These are phyloP conservation scores for Drosophila sordidapex DNA, from an alignment of 2,888 invertebrate species.

Conservation along the genomic window DNA sequence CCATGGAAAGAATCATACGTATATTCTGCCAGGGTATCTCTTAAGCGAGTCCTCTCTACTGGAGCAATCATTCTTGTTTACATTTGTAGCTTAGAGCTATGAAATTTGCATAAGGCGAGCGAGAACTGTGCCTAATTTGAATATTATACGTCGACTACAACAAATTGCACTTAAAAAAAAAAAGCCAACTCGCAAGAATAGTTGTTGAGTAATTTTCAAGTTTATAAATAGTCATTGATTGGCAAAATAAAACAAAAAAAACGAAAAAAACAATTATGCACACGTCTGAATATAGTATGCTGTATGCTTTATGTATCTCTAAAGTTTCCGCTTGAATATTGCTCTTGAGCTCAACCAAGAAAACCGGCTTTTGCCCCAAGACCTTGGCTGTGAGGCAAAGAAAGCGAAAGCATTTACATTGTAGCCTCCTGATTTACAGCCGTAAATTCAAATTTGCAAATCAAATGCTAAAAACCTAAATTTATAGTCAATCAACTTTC, in stretches of 20 bases:
- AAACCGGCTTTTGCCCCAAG: constrained; percentile 30
- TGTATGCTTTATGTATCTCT: constrained; percentile 13
- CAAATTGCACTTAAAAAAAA: constrained; percentile 39
- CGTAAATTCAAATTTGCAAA: constrained; percentile 14
- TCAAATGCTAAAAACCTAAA: constrained; percentile 2
- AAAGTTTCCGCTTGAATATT: constrained; percentile 1
- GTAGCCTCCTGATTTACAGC: constrained; percentile 16
- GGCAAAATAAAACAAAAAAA: not conserved
- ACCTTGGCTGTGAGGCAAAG: constrained; percentile 29
- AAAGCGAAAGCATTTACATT: constrained; percentile 47
- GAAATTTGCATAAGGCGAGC: constrained; percentile 65
- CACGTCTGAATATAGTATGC: not conserved
- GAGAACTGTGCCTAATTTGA: constrained; percentile 40
- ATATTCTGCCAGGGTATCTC: not conserved
- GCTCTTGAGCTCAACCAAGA: constrained; percentile 12
- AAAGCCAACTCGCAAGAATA: constrained; percentile 1
- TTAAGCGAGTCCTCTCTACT: not conserved
- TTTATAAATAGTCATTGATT: constrained; percentile 35
- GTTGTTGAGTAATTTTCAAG: constrained; percentile 2
- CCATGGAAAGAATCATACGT: too few species aligned
- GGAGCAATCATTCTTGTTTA: not conserved
- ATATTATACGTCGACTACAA: constrained; percentile 17
- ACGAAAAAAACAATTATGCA: constrained; percentile 1
- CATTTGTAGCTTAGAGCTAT: not conserved
- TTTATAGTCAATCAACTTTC: constrained; percentile 58